Percentiles rank a stretch among this genome's conserved stretches.
These are phyloP conservation scores for Plestiodon gilberti DNA, from an alignment of 2,113 vertebrate genomes.

Conservation along the genomic window DNA sequence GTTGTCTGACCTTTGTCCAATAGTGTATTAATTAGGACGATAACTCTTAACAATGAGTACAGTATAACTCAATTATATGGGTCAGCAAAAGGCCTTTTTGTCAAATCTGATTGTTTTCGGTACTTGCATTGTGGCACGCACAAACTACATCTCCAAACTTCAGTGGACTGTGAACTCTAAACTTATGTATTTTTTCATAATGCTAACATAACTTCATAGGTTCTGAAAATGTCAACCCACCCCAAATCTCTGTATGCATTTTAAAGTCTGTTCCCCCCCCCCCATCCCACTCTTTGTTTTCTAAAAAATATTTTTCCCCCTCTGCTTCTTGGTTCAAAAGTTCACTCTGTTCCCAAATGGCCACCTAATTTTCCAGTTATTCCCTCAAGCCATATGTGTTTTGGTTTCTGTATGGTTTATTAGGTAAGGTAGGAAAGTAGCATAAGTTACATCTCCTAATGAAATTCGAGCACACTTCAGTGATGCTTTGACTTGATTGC, in stretches of 20 bases:
- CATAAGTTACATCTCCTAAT: slow-evolving; percentile 90
- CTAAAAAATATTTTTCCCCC: slow-evolving; percentile 80
- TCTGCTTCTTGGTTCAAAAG: slow-evolving; percentile 86
- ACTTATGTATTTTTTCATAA: slow-evolving; percentile 84
- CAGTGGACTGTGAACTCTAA: slow-evolving; percentile 80
- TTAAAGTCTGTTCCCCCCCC: slow-evolving; percentile 80
- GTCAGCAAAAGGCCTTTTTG: slow-evolving; percentile 78
- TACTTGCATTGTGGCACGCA: slow-evolving; percentile 79
- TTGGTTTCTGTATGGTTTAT: slow-evolving; percentile 91
- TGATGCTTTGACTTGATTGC: slow-evolving; percentile 85
- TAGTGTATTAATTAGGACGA: slow-evolving; percentile 78
- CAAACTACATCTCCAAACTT: slow-evolving; percentile 78
- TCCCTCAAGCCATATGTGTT: slow-evolving; percentile 90
- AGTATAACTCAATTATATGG: slow-evolving; percentile 76
- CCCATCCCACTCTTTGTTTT: slow-evolving; percentile 51
- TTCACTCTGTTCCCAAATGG: slow-evolving; percentile 87
- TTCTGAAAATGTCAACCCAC: slow-evolving; percentile 80
- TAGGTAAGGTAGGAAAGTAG: slow-evolving; percentile 88
- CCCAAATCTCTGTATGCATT: slow-evolving; percentile 77
- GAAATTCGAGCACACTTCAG: slow-evolving; percentile 87
- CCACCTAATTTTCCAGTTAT: slow-evolving; percentile 90
- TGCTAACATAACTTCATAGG: slow-evolving; percentile 84
- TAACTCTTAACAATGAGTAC: slow-evolving; percentile 77
- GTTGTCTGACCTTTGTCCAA: slow-evolving; percentile 72
- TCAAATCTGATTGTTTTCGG: slow-evolving; percentile 83